Evolutionary conservation across 2,888 invertebrate species (phyloP).

Genomic region (Drosophila anomalipes): DNA sequence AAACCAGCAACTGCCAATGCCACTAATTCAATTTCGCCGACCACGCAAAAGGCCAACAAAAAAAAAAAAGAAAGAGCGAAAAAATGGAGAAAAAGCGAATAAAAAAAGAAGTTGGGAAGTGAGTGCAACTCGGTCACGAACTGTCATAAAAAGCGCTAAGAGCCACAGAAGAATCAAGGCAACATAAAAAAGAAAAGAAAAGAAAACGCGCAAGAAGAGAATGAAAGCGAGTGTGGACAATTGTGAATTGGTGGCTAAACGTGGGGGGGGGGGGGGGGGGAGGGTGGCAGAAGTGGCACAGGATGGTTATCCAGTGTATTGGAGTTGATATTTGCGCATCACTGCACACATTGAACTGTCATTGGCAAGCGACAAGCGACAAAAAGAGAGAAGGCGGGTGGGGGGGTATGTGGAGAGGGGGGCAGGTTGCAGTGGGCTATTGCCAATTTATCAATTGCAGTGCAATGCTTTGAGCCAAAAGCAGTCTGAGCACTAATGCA

Average conservation of each 20-base stretch:
- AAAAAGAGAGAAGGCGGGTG: background rate
- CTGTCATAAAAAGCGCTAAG: constrained; percentile 75
- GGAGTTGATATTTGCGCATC: constrained; percentile 80
- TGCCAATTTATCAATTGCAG: constrained; percentile 79
- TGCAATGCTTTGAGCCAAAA: constrained; percentile 52
- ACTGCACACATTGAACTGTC: constrained; percentile 82
- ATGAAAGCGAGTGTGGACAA: constrained; percentile 55
- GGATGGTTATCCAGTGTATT: constrained; percentile 62
- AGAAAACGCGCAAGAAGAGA: constrained; percentile 22
- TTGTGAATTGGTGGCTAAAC: constrained; percentile 3
- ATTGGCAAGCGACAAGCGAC: constrained; percentile 69
- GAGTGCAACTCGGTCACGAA: constrained; percentile 79
- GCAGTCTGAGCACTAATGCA: constrained; percentile 65
- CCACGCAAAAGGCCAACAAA: constrained; percentile 47
- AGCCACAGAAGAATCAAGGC: constrained; percentile 32
- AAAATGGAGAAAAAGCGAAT: constrained; percentile 9
- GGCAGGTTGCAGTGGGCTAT: constrained; percentile 26
- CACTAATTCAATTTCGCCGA: constrained; percentile 77
- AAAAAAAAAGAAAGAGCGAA: constrained; percentile 12
- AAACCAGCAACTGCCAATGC: constrained; percentile 68
- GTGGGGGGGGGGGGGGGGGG: background rate
- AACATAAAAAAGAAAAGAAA: constrained; percentile 3
- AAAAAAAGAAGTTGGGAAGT: constrained; percentile 38
- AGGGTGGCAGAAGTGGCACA: background rate
- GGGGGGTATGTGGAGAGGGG: background rate